These are phyloP conservation scores for Phrynosoma blainvillii DNA, from an alignment of 2,113 vertebrate genomes.

Conservation along the genomic window DNA sequence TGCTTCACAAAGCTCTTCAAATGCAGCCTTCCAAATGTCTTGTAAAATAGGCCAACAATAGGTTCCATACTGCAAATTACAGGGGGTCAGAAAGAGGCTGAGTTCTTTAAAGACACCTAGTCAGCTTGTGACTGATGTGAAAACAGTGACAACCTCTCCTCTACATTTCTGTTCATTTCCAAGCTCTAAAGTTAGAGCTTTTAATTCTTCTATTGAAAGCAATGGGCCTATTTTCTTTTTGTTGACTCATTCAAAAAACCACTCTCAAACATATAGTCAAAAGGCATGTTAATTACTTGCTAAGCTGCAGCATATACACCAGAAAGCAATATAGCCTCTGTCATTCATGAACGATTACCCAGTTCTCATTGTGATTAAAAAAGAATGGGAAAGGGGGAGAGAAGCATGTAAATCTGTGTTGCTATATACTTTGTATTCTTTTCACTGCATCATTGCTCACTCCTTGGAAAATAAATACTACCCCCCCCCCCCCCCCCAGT, in stretches of 20 bases:
- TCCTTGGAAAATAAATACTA: conserved; percentile 47
- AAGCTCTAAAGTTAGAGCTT: conserved; percentile 36
- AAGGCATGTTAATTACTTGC: conserved; percentile 59
- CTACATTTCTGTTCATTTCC: not conserved
- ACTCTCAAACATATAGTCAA: conserved; percentile 26
- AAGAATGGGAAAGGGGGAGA: not conserved
- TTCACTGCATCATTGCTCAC: conserved; percentile 53
- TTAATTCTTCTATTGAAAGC: not conserved
- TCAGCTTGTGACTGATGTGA: not conserved
- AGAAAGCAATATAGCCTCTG: conserved; percentile 58
- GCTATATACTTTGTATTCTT: conserved; percentile 52
- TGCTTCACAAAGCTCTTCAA: too few relatives aligned
- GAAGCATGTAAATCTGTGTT: conserved; percentile 52
- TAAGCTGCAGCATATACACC: conserved; percentile 45
- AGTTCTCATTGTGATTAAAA: conserved; percentile 48
- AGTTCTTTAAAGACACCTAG: not conserved
- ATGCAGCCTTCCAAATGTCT: not conserved
- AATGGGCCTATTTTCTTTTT: not conserved
- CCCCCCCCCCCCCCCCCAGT: not conserved
- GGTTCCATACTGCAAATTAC: not conserved
- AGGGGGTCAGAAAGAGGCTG: too few relatives aligned
- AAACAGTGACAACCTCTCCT: not conserved
- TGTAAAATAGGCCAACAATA: not conserved
- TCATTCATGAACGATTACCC: conserved; percentile 60
- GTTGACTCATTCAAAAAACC: conserved; percentile 48